Evolutionary conservation across 2,888 invertebrate genomes (phyloP).

Genomic region (Augiades crinisus): DNA sequence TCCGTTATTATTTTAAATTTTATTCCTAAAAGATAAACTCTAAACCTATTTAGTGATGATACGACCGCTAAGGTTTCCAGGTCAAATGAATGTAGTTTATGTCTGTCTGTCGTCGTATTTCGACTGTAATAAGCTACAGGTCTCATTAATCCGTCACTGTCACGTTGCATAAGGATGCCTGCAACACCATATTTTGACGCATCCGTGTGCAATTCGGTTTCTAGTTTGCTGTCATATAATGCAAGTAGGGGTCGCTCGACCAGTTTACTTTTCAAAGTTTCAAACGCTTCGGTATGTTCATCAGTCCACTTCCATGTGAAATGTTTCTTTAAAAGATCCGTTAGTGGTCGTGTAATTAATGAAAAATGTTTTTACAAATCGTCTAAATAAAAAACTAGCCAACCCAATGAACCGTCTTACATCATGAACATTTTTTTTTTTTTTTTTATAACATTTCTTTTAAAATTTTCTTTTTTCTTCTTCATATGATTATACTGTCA

Average conservation of each 20-base stretch:
- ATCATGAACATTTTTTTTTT: constrained; percentile 32
- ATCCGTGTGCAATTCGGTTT: no score
- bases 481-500: no score
- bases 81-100: constrained; percentile 33
- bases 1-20: constrained; percentile 29
- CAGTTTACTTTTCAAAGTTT: background rate
- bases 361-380: constrained; percentile 33
- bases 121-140: constrained; percentile 4
- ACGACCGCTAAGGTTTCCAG: constrained; percentile 31
- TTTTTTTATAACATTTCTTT: no score
- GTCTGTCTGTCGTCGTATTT: no score
- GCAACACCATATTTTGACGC: background rate
- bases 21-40: constrained; percentile 29
- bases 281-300: background rate
- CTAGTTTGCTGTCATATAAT: background rate
- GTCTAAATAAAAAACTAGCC: constrained; percentile 37
- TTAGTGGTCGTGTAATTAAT: constrained; percentile 19
- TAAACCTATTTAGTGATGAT: constrained; percentile 26
- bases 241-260: constrained; percentile 1
- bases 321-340: background rate
- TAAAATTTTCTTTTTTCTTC: no score
- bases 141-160: background rate
- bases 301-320: background rate
- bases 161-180: background rate
- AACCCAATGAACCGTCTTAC: constrained; percentile 37